Evolutionary conservation across 2,113 vertebrate species (phyloP), one percentile per base, ranked within the genome.

Genomic region (Leptobrachium ailaonicum): DNA sequence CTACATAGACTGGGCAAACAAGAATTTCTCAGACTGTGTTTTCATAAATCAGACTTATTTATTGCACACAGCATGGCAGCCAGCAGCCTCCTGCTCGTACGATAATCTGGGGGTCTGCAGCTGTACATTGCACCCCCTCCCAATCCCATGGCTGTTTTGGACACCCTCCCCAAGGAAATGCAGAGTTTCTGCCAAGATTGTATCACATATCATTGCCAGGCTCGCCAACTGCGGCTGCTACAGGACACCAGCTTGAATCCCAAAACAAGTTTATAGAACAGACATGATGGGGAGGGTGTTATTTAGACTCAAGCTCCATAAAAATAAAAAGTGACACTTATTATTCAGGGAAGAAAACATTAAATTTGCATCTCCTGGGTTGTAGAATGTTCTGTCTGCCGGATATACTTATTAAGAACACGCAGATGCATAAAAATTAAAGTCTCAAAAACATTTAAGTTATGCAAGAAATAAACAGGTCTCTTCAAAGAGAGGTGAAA

Each of bases 51-150:
- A 11, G 12, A 47, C 54, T 70, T n/a, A 60, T 60, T 66, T 62
- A 53, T 60, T 73, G 47, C 73, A 60, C 64, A 60, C 66, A 60
- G 70, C 47, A 72, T 54, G 56, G 11, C 71, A 32, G 62, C 32
- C 64, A 20, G 41, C 20, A 32, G 50, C 50, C 71, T 73, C 53
- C 78, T 80, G 11, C 71, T 60, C 73, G 78, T 80, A 80, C 73
- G 53, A 80, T 80, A 80, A 74, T 80, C 73, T 74, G 47, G 78
- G 78, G 78, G 68, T 80, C 71, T 68, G 78, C 63, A 74, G 78
- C 78, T 74, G 78, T 74, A 63, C 71, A 80, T 73, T 67, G 64
- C 78, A 74, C 53, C 50, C 20, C 78, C 71, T 80, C 78, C 63
- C 64, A 45, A 74, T 58, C 32, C 63, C 53, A 20, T 41, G 53